Percentiles rank a stretch among this genome's conserved stretches.
Conservation (phyloP, 2,888 invertebrate genomes). For the Rhamnusium bicolor region DNA sequence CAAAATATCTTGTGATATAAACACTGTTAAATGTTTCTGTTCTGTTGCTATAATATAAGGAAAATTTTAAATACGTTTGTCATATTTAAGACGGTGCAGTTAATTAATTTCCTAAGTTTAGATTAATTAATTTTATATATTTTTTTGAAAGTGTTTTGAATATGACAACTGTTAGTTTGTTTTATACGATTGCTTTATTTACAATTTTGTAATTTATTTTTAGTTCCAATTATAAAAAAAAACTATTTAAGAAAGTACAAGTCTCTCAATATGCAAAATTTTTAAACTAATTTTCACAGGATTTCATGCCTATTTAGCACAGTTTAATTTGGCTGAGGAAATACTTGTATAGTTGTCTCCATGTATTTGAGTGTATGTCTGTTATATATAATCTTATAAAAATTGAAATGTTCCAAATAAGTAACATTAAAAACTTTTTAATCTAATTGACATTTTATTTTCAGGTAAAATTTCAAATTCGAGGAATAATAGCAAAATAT, state of each 20-base stretch:
- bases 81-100: constrained; percentile 40
- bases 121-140: constrained; percentile 37
- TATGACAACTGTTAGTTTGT: constrained; percentile 36
- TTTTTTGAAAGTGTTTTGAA: constrained; percentile 42
- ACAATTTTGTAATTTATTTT: constrained; percentile 39
- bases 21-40: constrained; percentile 56
- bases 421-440: constrained; percentile 61
- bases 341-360: constrained; percentile 62
- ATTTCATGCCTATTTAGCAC: constrained; percentile 44
- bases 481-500: too few species aligned
- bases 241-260: constrained; percentile 35
- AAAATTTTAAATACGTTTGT: constrained; percentile 32
- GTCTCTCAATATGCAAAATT: constrained; percentile 35
- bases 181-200: constrained; percentile 38
- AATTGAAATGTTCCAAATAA: constrained; percentile 62
- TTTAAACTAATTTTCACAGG: constrained; percentile 36
- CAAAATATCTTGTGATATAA: constrained; percentile 62
- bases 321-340: constrained; percentile 53
- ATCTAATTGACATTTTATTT: constrained; percentile 44
- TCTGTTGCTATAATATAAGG: constrained; percentile 55
- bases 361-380: constrained; percentile 64
- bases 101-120: constrained; percentile 37
- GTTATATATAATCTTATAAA: constrained; percentile 63
- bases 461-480: not conserved
- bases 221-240: constrained; percentile 32